phyloP scores from a whole-genome alignment of 2,888 invertebrate genomes.

The Neocrepidodera transversa region DNA sequence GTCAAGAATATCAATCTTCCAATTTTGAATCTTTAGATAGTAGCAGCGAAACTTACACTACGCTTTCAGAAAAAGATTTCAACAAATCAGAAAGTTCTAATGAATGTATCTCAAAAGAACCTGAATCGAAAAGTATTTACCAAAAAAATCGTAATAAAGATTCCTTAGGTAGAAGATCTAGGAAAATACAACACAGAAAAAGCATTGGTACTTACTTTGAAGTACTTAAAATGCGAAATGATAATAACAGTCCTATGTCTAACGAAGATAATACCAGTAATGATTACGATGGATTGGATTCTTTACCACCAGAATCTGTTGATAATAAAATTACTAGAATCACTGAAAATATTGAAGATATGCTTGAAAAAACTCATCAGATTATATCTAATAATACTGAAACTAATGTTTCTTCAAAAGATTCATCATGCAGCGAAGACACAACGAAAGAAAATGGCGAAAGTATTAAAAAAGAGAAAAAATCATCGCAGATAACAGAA shows the following conservation, averaged over 20 bases:
- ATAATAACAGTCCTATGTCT: conserved; percentile 58
- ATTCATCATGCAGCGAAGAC: conserved; percentile 48
- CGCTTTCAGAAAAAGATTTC: conserved; percentile 54
- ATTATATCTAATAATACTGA: conserved; percentile 59
- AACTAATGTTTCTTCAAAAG: conserved; percentile 66
- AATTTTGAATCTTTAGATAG: conserved; percentile 59
- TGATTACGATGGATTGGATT: conserved; percentile 58
- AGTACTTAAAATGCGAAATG: conserved; percentile 57
- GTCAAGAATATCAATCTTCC: conserved; percentile 57
- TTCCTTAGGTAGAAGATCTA: conserved; percentile 49
- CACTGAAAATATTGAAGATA: conserved; percentile 66
- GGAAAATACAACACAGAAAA: conserved; percentile 53
- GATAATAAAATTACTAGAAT: conserved; percentile 66
- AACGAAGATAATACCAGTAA: conserved; percentile 66
- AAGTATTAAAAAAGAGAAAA: conserved; percentile 13
- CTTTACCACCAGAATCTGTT: conserved; percentile 61
- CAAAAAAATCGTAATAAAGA: conserved; percentile 54
- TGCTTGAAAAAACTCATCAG: conserved; percentile 56
- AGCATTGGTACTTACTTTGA: conserved; percentile 59
- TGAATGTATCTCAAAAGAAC: conserved; percentile 41
- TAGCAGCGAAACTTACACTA: conserved; percentile 58
- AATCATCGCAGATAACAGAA: conserved; percentile 56
- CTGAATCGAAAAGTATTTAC: conserved; percentile 46
- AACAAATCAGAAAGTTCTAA: conserved; percentile 46
- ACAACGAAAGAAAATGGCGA: conserved; percentile 9